Conservation (phyloP, 2,888 invertebrate species). For the Crepidodera aurea region DNA sequence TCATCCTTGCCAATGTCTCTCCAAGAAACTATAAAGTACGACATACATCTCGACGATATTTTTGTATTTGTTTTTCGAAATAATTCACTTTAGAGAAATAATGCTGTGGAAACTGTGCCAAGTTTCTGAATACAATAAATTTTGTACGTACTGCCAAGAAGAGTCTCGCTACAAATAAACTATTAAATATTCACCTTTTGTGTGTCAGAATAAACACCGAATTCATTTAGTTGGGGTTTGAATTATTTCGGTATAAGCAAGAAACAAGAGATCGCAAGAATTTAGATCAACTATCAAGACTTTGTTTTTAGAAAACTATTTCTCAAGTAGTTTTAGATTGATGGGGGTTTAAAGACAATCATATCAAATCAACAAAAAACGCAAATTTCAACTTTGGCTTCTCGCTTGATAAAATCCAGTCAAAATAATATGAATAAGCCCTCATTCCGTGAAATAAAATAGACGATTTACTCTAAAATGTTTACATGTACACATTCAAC, state of each 20-base stretch:
- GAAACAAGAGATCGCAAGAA: background rate
- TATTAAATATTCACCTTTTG: slow-evolving; percentile 13
- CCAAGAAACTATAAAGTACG: background rate
- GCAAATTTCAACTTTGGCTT: no score
- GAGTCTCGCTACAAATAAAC: slow-evolving; percentile 3
- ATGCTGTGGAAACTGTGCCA: slow-evolving; percentile 10
- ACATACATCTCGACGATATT: background rate
- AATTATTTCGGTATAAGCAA: background rate
- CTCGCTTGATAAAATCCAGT: no score
- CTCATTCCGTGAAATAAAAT: no score
- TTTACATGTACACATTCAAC: no score
- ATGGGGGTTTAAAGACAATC: no score
- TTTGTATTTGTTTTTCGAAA: slow-evolving; percentile 9
- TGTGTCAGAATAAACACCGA: background rate
- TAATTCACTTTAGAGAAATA: slow-evolving; percentile 14
- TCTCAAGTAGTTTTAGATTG: no score
- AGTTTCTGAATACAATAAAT: slow-evolving; percentile 12
- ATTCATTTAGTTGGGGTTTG: background rate
- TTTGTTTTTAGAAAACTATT: no score
- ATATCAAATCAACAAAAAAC: no score
- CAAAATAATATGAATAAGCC: no score
- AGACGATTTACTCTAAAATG: no score
- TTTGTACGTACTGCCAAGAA: slow-evolving; percentile 17
- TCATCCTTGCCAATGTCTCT: background rate
- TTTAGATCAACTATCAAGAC: no score